phyloP scores from a whole-genome alignment of 2,888 invertebrate genomes.

The Hirtodrosophila confusa region DNA sequence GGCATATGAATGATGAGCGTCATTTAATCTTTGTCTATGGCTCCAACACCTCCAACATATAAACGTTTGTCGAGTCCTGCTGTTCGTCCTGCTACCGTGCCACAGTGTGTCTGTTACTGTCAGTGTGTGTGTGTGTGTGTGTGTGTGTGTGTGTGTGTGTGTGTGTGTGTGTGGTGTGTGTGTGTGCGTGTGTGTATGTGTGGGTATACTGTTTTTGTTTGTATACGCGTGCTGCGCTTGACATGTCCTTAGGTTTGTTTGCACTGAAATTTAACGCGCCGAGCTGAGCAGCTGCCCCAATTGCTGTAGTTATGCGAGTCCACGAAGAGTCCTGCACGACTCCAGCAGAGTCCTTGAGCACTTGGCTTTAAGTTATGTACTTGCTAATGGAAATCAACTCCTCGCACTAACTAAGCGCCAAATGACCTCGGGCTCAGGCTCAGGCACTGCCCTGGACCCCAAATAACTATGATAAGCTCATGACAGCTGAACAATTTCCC shows the following conservation, averaged over 20 bases:
- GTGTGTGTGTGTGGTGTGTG: conserved; percentile 15
- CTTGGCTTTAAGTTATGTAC: conserved; percentile 74
- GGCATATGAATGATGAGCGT: conserved; percentile 78
- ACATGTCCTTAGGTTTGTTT: conserved; percentile 76
- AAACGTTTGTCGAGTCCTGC: conserved; percentile 47
- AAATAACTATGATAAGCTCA: conserved; percentile 33
- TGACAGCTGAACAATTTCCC: conserved; percentile 35
- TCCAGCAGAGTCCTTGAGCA: conserved; percentile 32
- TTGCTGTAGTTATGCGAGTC: conserved; percentile 53
- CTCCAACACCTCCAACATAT: conserved; percentile 67
- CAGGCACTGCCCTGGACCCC: conserved; percentile 5
- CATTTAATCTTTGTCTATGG: conserved; percentile 78
- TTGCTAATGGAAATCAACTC: conserved; percentile 63
- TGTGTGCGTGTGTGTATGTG: conserved; percentile 11
- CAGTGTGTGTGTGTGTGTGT: conserved; percentile 18
- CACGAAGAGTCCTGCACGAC: conserved; percentile 25
- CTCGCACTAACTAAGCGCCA: conserved; percentile 13
- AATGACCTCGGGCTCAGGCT: conserved; percentile 37
- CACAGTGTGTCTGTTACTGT: background rate
- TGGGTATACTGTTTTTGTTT: conserved; percentile 56
- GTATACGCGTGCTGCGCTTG: conserved; percentile 66
- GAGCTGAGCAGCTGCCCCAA: conserved; percentile 39
- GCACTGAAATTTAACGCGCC: conserved; percentile 70
- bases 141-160: conserved; percentile 12
- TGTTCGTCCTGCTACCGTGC: conserved; percentile 7